phyloP scores from a whole-genome alignment of 1,140 invertebrate genomes.

The Oncopeltus fasciatus region DNA sequence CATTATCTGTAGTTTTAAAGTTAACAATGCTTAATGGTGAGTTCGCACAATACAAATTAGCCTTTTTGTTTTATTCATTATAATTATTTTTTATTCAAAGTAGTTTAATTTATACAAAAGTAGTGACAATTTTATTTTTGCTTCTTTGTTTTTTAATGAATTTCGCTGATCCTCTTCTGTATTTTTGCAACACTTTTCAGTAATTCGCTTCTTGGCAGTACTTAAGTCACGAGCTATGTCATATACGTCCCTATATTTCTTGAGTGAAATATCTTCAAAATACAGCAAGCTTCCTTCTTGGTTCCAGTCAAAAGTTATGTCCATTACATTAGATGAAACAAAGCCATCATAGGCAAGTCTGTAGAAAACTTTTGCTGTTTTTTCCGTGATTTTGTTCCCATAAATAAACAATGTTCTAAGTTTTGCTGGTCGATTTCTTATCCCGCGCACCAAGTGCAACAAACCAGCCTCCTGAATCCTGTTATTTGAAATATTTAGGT shows the following conservation, averaged over 20 bases:
- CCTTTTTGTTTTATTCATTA: no score
- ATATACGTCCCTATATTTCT: neutral
- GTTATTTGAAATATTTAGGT: neutral
- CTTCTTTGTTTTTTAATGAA: no score
- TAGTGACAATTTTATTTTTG: no score
- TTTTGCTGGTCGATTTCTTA: neutral
- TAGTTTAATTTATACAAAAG: no score
- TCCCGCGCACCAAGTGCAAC: neutral
- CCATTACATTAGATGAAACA: neutral
- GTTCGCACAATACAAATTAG: no score
- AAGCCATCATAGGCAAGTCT: neutral
- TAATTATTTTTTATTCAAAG: no score
- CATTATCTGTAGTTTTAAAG: no score
- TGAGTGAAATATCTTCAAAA: neutral
- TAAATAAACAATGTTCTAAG: neutral
- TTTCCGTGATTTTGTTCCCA: neutral
- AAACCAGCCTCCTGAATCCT: neutral
- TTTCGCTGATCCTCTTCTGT: no score
- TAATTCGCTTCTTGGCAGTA: neutral
- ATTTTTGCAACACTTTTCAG: no score
- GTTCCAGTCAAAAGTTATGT: neutral
- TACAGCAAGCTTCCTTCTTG: neutral
- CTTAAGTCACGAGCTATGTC: neutral
- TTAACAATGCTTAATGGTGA: no score
- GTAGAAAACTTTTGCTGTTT: neutral